Base-by-base conservation (phyloP, 2,797 vertebrate genomes). In the Muscicapa striata region DNA sequence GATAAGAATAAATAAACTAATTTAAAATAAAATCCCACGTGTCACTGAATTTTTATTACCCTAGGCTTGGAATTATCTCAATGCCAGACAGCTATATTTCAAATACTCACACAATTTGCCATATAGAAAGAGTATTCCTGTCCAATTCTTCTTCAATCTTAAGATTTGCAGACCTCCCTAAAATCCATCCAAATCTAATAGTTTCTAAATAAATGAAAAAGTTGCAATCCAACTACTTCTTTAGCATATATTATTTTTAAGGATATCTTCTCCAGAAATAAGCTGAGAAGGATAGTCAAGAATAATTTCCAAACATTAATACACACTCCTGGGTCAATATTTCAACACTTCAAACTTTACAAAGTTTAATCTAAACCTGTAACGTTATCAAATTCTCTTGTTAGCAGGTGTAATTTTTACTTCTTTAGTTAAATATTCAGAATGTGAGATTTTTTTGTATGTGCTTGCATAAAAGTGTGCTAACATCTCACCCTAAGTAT, bases 1-100 rank as follows among this genome's bases (percentile, higher is more conserved):
- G 41, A 77, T 66, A 80, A 85, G n/a, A 84, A 93, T 43, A 87
- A 91, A 92, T 76, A 89, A 92, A 93, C 13, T 26, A 70, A 77
- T 83, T 61, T 80, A 63, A 90, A 76, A 69, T 82, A 76, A 91
- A 87, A 83, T 70, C 12, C 3, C 18, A 23, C 2, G 2, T 76
- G 48, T 41, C 45, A 32, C 19, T 70, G 57, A 83, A 80, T 26
- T 29, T 87, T 73, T 91, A 43, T 91, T 89, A 58, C 30, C 30
- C 3, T 77, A 27, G 13, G 2, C 4, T 49, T 70, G 32, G 36
- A 79, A 79, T 82, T 45, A 58, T 36, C 32, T 84, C 59, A 67
- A 30, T 11, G 9, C 12, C 24, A 48, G 52, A 59, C 16, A 73
- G 4, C 8, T 40, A 3, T 38, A 32, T 73, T 94, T 73, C 18